These are phyloP conservation scores for Drosophila nebulosa DNA, from an alignment of 1,140 invertebrate species.

Conservation along the genomic window DNA sequence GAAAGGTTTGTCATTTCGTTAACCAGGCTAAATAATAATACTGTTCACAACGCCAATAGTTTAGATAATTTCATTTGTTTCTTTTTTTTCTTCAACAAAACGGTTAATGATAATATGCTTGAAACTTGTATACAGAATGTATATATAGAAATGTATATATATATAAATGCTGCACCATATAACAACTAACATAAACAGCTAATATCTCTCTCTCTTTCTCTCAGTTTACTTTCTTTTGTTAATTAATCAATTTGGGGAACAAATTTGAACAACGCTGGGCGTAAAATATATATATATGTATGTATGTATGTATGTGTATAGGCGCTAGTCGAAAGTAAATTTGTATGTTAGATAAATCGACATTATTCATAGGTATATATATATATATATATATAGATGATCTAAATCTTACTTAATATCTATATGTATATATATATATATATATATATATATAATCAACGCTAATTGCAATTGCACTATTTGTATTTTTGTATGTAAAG, in stretches of 20 bases:
- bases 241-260: slow-evolving; percentile 57
- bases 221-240: slow-evolving; percentile 14
- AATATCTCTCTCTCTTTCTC: slow-evolving; percentile 42
- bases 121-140: slow-evolving; percentile 30
- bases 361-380: slow-evolving; percentile 30
- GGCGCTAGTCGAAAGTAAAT: slow-evolving; percentile 62
- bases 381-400: slow-evolving; percentile 23
- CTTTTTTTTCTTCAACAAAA: slow-evolving; percentile 38
- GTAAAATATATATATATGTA: slow-evolving; percentile 41
- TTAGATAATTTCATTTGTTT: slow-evolving; percentile 20
- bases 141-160: slow-evolving; percentile 20
- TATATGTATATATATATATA: slow-evolving; percentile 31
- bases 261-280: slow-evolving; percentile 75
- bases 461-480: slow-evolving; percentile 66
- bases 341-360: slow-evolving; percentile 21
- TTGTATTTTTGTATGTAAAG: slow-evolving; percentile 21
- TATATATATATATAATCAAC: slow-evolving; percentile 56
- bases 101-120: slow-evolving; percentile 42
- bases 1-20: slow-evolving; percentile 30
- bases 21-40: slow-evolving; percentile 73
- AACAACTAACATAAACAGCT: slow-evolving; percentile 76
- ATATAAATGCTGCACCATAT: slow-evolving; percentile 58
- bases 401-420: slow-evolving; percentile 21
- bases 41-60: slow-evolving; percentile 73
- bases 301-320: background rate